Evolutionary conservation across 2,888 invertebrate species (phyloP).

Genomic region (Coleophora deauratella): DNA sequence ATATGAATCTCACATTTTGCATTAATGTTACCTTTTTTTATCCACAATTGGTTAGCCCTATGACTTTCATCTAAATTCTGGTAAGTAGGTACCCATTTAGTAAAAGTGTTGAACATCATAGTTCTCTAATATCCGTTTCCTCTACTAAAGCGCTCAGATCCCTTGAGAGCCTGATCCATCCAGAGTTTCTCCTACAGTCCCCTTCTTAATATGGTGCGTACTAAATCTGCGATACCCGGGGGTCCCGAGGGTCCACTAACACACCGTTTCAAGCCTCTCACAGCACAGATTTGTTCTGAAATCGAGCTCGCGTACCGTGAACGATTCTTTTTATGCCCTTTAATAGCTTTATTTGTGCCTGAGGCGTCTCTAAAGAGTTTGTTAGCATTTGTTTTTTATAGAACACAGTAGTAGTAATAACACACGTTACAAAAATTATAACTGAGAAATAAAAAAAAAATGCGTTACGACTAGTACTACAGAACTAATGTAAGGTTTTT

Average conservation of each 20-base stretch:
- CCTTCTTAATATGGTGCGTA: conserved; percentile 65
- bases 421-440: not conserved
- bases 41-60: too few species aligned
- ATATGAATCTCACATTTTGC: too few species aligned
- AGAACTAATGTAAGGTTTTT: too few species aligned
- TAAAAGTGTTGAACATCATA: too few species aligned
- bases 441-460: too few species aligned
- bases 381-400: too few species aligned
- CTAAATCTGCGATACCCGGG: conserved; percentile 66
- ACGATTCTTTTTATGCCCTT: conserved; percentile 11
- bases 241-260: conserved; percentile 40
- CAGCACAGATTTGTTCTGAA: conserved; percentile 42
- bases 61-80: too few species aligned
- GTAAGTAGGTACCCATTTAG: too few species aligned
- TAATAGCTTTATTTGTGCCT: conserved; percentile 6
- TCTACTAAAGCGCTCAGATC: conserved; percentile 18
- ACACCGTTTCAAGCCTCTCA: conserved; percentile 48
- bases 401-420: not conserved
- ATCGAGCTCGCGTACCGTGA: conserved; percentile 34
- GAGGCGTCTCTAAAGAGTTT: not conserved
- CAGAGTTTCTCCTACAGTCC: conserved; percentile 40
- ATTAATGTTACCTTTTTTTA: too few species aligned
- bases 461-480: too few species aligned
- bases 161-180: conserved; percentile 39
- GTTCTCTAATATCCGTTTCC: not conserved